These are phyloP conservation scores for Tetrapedia diversipes DNA, from an alignment of 2,888 invertebrate genomes.

Conservation along the genomic window DNA sequence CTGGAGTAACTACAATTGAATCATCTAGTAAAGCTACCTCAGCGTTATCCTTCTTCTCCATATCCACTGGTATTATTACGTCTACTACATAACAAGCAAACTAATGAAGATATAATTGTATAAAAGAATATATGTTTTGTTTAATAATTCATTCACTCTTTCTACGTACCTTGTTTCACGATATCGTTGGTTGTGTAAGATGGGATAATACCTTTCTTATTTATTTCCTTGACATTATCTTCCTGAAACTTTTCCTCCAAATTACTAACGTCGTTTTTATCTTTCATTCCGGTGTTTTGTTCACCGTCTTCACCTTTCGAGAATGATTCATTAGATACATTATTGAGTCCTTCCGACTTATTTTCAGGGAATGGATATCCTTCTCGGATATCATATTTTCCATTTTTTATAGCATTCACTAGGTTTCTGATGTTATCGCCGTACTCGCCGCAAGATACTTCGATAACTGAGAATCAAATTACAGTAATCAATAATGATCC, in stretches of 20 bases:
- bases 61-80: slow-evolving; percentile 85
- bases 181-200: slow-evolving; percentile 78
- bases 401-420: slow-evolving; percentile 93
- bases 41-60: slow-evolving; percentile 89
- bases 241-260: slow-evolving; percentile 79
- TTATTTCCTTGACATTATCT: slow-evolving; percentile 70
- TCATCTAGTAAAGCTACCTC: slow-evolving; percentile 88
- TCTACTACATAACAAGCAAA: slow-evolving; percentile 81
- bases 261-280: slow-evolving; percentile 78
- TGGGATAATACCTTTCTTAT: slow-evolving; percentile 74
- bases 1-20: slow-evolving; percentile 85
- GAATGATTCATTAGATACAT: slow-evolving; percentile 75
- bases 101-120: not conserved
- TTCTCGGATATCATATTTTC: slow-evolving; percentile 90
- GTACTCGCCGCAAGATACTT: slow-evolving; percentile 98
- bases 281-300: slow-evolving; percentile 72
- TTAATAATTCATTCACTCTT: not conserved
- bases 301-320: slow-evolving; percentile 69
- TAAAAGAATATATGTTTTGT: not conserved
- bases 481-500: not conserved
- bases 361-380: slow-evolving; percentile 88
- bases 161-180: slow-evolving; percentile 76
- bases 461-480: slow-evolving; percentile 87
- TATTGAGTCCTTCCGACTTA: slow-evolving; percentile 84
- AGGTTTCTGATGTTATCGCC: slow-evolving; percentile 94